Evolutionary conservation across 2,113 vertebrate species (phyloP).

Genomic region (Ursus arctos): DNA sequence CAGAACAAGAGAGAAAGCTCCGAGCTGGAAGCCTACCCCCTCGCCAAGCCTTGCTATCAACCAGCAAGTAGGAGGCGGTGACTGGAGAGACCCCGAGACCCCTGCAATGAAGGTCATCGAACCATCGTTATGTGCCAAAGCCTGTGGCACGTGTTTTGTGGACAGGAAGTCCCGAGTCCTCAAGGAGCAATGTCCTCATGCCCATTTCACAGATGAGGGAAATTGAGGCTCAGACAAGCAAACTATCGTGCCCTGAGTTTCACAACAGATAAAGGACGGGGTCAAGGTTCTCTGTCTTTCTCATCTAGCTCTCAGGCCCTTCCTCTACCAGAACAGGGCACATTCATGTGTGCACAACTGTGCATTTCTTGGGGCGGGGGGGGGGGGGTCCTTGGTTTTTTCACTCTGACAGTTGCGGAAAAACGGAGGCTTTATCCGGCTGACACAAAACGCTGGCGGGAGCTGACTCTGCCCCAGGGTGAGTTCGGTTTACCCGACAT

Average conservation of each 20-base stretch:
- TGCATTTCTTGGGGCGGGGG: not conserved
- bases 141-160: fast-evolving
- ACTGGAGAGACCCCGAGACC: not conserved
- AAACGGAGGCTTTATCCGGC: not conserved
- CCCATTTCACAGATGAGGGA: not conserved
- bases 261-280: not conserved
- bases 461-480: fast-evolving
- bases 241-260: not conserved
- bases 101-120: not conserved
- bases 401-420: not conserved
- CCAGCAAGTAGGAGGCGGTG: not conserved
- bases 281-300: not conserved
- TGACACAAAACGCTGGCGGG: fast-evolving
- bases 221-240: not conserved
- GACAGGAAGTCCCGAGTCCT: not conserved
- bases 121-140: not conserved
- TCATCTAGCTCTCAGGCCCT: not conserved
- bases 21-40: not conserved
- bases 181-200: fast-evolving
- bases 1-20: fast-evolving
- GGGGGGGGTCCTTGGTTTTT: too few relatives aligned
- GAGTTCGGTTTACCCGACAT: fast-evolving
- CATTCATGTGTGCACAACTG: fast-evolving
- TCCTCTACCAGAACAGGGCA: fast-evolving
- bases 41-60: not conserved